A percentile compares a stretch with the other conserved stretches of the same genome.
phyloP scores from a whole-genome alignment of 2,888 invertebrate species.

The Eristalinus sepulchralis region DNA sequence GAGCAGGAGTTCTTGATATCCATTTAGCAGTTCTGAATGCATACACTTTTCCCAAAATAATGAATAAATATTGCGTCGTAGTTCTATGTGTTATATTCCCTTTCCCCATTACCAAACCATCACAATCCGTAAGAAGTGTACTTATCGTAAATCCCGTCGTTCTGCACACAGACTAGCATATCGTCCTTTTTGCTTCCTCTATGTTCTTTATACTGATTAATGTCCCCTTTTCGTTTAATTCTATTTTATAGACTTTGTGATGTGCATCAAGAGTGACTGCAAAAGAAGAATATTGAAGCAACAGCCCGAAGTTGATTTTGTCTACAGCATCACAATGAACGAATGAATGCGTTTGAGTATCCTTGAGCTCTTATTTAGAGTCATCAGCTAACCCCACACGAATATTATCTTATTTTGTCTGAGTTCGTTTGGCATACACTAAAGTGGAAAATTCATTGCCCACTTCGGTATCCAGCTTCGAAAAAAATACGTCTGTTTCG shows the following conservation, averaged over 20 bases:
- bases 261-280: constrained; percentile 51
- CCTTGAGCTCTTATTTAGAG: constrained; percentile 49
- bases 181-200: constrained; percentile 30
- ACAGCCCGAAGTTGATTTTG: constrained; percentile 50
- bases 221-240: constrained; percentile 59
- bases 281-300: constrained; percentile 43
- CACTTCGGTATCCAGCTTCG: constrained; percentile 16
- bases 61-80: constrained; percentile 66
- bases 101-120: constrained; percentile 10
- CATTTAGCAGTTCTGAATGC: constrained; percentile 32
- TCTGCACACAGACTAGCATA: constrained; percentile 54
- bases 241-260: constrained; percentile 69
- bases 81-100: not conserved
- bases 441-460: not conserved
- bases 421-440: not conserved
- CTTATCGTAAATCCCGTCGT: constrained; percentile 65
- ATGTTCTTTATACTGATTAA: constrained; percentile 66
- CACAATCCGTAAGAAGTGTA: constrained; percentile 59
- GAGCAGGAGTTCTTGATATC: constrained; percentile 20
- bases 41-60: constrained; percentile 60
- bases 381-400: constrained; percentile 19
- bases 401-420: constrained; percentile 37
- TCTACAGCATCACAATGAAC: constrained; percentile 37
- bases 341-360: constrained; percentile 45
- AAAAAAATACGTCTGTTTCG: constrained; percentile 23